Evolutionary conservation across 2,797 vertebrate genomes (phyloP).

Genomic region (Phalanger gymnotis): DNA sequence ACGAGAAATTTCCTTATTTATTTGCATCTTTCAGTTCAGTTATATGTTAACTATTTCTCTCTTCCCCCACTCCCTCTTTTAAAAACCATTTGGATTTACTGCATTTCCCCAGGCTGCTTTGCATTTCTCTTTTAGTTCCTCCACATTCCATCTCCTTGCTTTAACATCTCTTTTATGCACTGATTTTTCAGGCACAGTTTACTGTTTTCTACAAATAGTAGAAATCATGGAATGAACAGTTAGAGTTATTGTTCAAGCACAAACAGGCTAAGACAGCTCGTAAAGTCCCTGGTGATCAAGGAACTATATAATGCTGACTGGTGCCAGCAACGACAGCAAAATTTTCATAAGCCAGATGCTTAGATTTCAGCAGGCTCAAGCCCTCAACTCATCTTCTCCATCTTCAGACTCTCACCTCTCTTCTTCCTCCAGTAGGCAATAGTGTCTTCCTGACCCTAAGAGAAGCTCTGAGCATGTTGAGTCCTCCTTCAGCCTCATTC

Average conservation of each 20-base stretch:
- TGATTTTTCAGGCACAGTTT: slow-evolving; percentile 77
- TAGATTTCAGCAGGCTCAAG: slow-evolving; percentile 71
- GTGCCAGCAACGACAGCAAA: slow-evolving; percentile 77
- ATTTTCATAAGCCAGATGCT: slow-evolving; percentile 79
- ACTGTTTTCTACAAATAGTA: slow-evolving; percentile 74
- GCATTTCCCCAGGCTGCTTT: slow-evolving; percentile 66
- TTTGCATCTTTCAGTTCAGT: slow-evolving; percentile 72
- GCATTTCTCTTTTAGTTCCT: slow-evolving; percentile 44
- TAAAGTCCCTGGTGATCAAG: slow-evolving; percentile 83
- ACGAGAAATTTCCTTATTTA: slow-evolving; percentile 72
- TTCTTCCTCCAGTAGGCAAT: slow-evolving; percentile 42
- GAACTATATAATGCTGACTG: slow-evolving; percentile 81
- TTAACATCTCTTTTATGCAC: slow-evolving; percentile 77
- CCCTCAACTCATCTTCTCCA: slow-evolving; percentile 20
- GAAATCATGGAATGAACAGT: slow-evolving; percentile 76
- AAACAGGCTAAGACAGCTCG: slow-evolving; percentile 83
- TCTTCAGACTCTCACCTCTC: neutral
- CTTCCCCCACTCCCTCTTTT: slow-evolving; percentile 59
- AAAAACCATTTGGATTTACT: slow-evolving; percentile 77
- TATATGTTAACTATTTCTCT: slow-evolving; percentile 78
- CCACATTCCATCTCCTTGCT: slow-evolving; percentile 62
- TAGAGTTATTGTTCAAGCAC: slow-evolving; percentile 84
- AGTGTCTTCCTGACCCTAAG: slow-evolving; percentile 51
- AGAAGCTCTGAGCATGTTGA: slow-evolving; percentile 57
- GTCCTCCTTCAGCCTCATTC: slow-evolving; percentile 47